Base-by-base conservation (phyloP, 2,888 invertebrate species). In the Parnassius mnemosyne region DNA sequence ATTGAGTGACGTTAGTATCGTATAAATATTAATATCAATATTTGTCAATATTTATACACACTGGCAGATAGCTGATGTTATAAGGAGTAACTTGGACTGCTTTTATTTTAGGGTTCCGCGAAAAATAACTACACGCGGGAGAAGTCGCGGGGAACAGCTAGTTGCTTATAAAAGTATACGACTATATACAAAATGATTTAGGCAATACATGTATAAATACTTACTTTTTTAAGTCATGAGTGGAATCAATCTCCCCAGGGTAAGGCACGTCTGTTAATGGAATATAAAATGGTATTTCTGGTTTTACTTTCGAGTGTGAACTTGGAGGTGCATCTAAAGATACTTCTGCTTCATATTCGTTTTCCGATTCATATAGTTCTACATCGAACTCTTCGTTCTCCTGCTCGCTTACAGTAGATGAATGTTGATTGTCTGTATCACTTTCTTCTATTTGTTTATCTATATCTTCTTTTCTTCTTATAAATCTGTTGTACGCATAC, bases 181-280 rank as follows among this genome's bases (percentile, higher is more conserved):
- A 5, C 34, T 34, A 34, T 7, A 7, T 34, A 34, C 7, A 34
- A 34, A 34, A 5, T 7, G 7, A 34, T 34, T 34, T 34, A 7
- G 5, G 34, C 34, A 34, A 34, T 34, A 34, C 49, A 13, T 13
- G 49, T 13, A 13, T 49, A n/a, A 49, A 49, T n/a, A 65, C 68
- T 58, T 60, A 89, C 90, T 84, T 88, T 70, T 80, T 85, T 41
- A 90, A 72, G 70, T 91, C 79, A 67, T 76, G 87, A 13, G 76
- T 77, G 0, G 90, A 91, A 66, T 82, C 81, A 10, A 78, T 72
- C 70, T 91, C 90, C 20, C 78, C 87, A 1, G 87, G 87, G 64
- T 89, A 88, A 2, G 78, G 81, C 0, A 89, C 85, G 65, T 91
- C 89, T 9, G 87, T 86, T 0, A 89, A 66, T 2, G 87, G 77